Base-by-base conservation (phyloP, 2,888 invertebrate genomes). In the Aquatica leii region DNA sequence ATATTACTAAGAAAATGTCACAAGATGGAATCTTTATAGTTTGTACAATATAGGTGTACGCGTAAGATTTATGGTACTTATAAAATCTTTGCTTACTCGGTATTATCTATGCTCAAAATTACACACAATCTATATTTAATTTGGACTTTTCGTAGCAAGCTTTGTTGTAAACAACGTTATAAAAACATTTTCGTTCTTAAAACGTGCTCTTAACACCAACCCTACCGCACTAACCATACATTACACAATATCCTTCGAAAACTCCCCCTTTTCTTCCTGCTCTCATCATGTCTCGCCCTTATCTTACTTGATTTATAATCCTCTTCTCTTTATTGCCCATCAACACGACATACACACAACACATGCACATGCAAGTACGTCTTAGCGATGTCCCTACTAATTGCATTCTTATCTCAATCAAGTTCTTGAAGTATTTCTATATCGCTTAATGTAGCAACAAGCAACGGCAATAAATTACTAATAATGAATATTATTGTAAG, bases 221-320 rank as follows among this genome's bases (percentile, higher is more conserved):
- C 51, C 54, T 34, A 35, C 52, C 11, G 53, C 43, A 61, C 49
- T 55, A 57, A 62, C n/a, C 53, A 57, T 70, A 66, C 62, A 70
- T 70, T 67, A 66, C 68, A 35, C 55, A 64, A 62, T 61, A 64
- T 71, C 69, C 69, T 69, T 71, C 71, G 69, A 59, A 68, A 64
- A 59, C 65, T 68, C 63, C 66, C 66, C 15, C 66, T 63, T 46
- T 65, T 64, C 67, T 71, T 71, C 69, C 70, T 67, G 65, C 62
- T 59, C 57, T 59, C 56, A 58, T 62, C 58, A 40, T 58, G 62
- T 57, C 57, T 57, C 34, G 52, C 57, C 57, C 53, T 62, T 62
- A 62, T 62, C 62, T 49, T 52, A 4, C 37, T 57, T 62, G 55
- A 62, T 62, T 62, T 62, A 62, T 62, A 55, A 48, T 58, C 50